phyloP scores from a whole-genome alignment of 2,797 vertebrate genomes.

The Netta rufina region DNA sequence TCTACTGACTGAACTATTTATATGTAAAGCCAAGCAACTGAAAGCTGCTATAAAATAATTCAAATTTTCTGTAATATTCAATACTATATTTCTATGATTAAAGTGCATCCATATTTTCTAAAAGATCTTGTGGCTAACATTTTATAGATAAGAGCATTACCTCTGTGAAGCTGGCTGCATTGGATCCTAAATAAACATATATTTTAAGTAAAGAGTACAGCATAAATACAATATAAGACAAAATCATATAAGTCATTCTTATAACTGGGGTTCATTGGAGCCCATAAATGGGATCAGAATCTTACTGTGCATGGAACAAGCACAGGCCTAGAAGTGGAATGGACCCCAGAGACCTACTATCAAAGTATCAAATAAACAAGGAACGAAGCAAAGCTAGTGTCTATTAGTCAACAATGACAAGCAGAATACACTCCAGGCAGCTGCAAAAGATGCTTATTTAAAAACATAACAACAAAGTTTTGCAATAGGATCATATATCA shows the following conservation, averaged over 20 bases:
- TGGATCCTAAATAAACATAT: background rate
- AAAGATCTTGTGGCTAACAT: background rate
- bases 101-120: background rate
- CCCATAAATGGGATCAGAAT: rapidly evolving
- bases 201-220: background rate
- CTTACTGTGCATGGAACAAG: background rate
- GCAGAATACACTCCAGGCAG: background rate
- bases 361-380: background rate
- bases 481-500: rapidly evolving
- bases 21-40: background rate
- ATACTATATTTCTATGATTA: background rate
- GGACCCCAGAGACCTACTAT: background rate
- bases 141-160: background rate
- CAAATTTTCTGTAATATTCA: background rate
- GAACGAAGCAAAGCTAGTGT: background rate
- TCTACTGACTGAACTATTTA: background rate
- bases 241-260: background rate
- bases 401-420: background rate
- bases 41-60: background rate
- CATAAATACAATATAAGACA: background rate
- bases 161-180: background rate
- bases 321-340: background rate
- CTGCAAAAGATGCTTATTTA: background rate
- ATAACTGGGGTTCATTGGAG: background rate
- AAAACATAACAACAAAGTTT: background rate